Conservation (phyloP, 2,888 invertebrate species). For the Drosophila mayaguana region DNA sequence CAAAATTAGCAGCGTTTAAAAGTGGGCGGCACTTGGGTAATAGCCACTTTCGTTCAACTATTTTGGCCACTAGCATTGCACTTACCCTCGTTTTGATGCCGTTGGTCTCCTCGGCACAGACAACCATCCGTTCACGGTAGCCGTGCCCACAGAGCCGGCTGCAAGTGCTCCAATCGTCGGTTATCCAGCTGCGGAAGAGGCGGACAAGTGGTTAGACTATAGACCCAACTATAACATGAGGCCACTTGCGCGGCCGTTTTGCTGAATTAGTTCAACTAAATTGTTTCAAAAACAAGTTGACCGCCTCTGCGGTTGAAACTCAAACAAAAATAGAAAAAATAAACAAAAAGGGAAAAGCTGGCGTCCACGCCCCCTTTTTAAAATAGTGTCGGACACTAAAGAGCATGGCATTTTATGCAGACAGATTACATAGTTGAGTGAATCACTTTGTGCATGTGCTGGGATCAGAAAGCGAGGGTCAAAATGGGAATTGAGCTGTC, state of each 20-base stretch:
- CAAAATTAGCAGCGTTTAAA: slow-evolving; percentile 66
- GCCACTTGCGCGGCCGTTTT: slow-evolving; percentile 40
- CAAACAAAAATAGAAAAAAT: neutral
- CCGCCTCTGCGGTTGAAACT: slow-evolving; percentile 47
- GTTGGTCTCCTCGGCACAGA: slow-evolving; percentile 93
- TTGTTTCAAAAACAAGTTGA: slow-evolving; percentile 54
- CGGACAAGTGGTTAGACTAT: slow-evolving; percentile 54
- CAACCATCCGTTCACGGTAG: slow-evolving; percentile 91
- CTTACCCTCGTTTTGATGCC: slow-evolving; percentile 91
- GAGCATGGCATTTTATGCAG: slow-evolving; percentile 47
- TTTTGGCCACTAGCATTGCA: slow-evolving; percentile 44
- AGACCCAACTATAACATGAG: slow-evolving; percentile 13
- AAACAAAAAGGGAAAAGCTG: slow-evolving; percentile 1
- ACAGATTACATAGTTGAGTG: slow-evolving; percentile 31
- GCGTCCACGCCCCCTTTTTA: slow-evolving; percentile 40
- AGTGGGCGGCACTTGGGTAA: slow-evolving; percentile 52
- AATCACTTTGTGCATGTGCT: slow-evolving; percentile 19
- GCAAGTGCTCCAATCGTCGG: slow-evolving; percentile 95
- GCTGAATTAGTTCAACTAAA: slow-evolving; percentile 62
- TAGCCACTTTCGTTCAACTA: slow-evolving; percentile 60
- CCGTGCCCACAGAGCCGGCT: slow-evolving; percentile 95
- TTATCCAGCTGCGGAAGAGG: slow-evolving; percentile 90
- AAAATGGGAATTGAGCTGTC: slow-evolving; percentile 12
- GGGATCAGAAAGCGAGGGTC: neutral
- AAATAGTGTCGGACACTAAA: slow-evolving; percentile 51